Percentiles rank a stretch among this genome's conserved stretches.
phyloP scores from a whole-genome alignment of 2,113 vertebrate species.

The Dolichotis patagonum region DNA sequence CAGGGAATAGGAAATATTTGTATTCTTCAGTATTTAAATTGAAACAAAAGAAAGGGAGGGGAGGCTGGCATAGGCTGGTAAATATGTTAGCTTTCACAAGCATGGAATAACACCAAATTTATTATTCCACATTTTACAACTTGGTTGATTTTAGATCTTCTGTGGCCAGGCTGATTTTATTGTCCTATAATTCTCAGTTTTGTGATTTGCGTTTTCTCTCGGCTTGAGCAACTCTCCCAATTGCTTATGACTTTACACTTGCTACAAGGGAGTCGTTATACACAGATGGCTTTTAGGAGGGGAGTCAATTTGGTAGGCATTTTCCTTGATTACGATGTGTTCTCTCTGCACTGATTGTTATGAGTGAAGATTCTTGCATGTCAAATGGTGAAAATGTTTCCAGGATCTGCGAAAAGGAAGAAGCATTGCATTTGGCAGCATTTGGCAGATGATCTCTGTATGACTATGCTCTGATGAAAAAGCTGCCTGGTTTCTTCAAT shows the following conservation, averaged over 20 bases:
- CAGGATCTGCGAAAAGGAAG: slow-evolving; percentile 58
- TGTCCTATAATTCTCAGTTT: slow-evolving; percentile 69
- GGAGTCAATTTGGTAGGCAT: slow-evolving; percentile 59
- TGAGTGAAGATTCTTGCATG: slow-evolving; percentile 56
- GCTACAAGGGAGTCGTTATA: slow-evolving; percentile 39
- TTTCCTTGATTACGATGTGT: slow-evolving; percentile 66
- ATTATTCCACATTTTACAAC: slow-evolving; percentile 51
- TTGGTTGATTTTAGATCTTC: slow-evolving; percentile 31
- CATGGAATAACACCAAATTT: slow-evolving; percentile 60
- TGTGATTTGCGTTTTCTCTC: slow-evolving; percentile 73
- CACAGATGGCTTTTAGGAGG: slow-evolving; percentile 58
- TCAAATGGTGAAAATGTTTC: slow-evolving; percentile 51
- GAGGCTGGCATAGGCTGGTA: slow-evolving; percentile 1
- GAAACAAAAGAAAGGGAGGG: slow-evolving; percentile 12
- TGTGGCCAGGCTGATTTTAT: slow-evolving; percentile 69
- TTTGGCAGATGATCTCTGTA: slow-evolving; percentile 57
- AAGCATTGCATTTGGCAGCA: slow-evolving; percentile 50
- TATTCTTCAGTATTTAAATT: background rate
- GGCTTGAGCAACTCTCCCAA: slow-evolving; percentile 64
- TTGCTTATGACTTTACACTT: slow-evolving; percentile 67
- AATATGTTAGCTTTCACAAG: slow-evolving; percentile 51
- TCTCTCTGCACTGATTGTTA: slow-evolving; percentile 59
- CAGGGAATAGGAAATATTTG: background rate
- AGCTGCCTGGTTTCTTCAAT: slow-evolving; percentile 51
- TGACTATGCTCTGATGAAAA: slow-evolving; percentile 55